These are phyloP conservation scores for Chlorops oryzae DNA, from an alignment of 1,140 invertebrate species.

Conservation along the genomic window DNA sequence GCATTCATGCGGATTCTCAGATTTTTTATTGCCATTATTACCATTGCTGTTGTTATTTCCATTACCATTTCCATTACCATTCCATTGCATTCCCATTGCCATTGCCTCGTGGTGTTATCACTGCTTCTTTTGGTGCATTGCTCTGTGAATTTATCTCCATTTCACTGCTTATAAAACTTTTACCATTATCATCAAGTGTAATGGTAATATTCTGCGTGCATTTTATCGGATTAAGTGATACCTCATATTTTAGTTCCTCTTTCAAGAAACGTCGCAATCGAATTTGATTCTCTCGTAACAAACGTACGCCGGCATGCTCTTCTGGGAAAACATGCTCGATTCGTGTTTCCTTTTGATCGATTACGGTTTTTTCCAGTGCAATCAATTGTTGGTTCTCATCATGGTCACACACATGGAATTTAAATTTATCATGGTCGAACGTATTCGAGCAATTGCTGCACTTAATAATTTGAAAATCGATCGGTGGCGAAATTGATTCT, in stretches of 20 bases:
- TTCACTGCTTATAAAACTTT: too few relatives aligned
- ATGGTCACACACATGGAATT: slow-evolving; percentile 26
- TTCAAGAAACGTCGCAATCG: slow-evolving; percentile 36
- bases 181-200: too few relatives aligned
- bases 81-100: too few relatives aligned
- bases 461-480: slow-evolving; percentile 15
- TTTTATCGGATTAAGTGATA: too few relatives aligned
- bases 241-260: slow-evolving; percentile 41
- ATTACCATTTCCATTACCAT: too few relatives aligned
- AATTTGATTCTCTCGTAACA: slow-evolving; percentile 32
- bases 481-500: background rate
- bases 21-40: slow-evolving; percentile 19
- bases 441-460: slow-evolving; percentile 27
- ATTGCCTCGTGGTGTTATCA: too few relatives aligned
- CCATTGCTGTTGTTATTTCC: too few relatives aligned
- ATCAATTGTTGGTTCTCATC: slow-evolving; percentile 15
- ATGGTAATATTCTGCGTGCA: too few relatives aligned
- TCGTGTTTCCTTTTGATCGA: background rate
- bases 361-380: background rate
- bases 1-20: slow-evolving; percentile 34
- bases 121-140: too few relatives aligned
- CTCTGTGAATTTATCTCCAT: too few relatives aligned
- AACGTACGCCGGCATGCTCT: slow-evolving; percentile 17
- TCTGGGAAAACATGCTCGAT: slow-evolving; percentile 7
- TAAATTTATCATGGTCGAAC: slow-evolving; percentile 20